These are phyloP conservation scores for Pachydiplax longipennis DNA, from an alignment of 2,888 invertebrate species.

Conservation along the genomic window DNA sequence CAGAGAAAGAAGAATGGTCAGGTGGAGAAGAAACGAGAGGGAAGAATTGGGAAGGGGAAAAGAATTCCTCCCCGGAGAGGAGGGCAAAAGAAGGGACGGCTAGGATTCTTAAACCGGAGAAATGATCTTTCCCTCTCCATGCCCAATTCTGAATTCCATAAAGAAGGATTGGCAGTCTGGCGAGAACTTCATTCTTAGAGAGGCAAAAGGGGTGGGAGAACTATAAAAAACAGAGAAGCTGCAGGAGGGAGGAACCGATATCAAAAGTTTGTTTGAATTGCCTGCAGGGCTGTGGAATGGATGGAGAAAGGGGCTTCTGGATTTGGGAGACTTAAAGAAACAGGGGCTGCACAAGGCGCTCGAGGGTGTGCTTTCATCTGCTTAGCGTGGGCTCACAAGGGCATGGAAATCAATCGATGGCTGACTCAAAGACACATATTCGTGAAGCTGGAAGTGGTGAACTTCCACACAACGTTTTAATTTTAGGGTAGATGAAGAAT, in stretches of 20 bases:
- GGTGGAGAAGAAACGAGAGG: background rate
- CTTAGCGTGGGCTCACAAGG: no score
- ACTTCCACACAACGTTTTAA: no score
- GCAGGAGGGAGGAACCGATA: conserved; percentile 26
- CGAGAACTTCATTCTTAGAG: conserved; percentile 26
- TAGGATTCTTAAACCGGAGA: conserved; percentile 31
- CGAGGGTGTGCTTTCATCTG: no score
- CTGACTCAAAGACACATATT: no score
- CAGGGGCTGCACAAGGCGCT: background rate
- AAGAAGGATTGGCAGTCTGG: conserved; percentile 43
- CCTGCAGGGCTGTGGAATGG: conserved; percentile 33
- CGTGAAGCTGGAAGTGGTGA: no score
- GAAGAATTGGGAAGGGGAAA: background rate
- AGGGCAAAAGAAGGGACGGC: background rate
- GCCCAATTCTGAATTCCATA: conserved; percentile 36
- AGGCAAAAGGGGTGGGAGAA: background rate
- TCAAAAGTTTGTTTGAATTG: conserved; percentile 45
- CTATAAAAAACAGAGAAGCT: background rate
- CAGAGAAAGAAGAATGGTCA: background rate
- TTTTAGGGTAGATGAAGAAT: no score
- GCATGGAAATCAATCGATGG: no score
- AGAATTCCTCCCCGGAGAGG: background rate
- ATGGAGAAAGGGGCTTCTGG: background rate
- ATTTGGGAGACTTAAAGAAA: conserved; percentile 24
- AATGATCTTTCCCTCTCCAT: conserved; percentile 8